Conservation (phyloP, 2,113 vertebrate genomes). For the Balaenoptera acutorostrata region DNA sequence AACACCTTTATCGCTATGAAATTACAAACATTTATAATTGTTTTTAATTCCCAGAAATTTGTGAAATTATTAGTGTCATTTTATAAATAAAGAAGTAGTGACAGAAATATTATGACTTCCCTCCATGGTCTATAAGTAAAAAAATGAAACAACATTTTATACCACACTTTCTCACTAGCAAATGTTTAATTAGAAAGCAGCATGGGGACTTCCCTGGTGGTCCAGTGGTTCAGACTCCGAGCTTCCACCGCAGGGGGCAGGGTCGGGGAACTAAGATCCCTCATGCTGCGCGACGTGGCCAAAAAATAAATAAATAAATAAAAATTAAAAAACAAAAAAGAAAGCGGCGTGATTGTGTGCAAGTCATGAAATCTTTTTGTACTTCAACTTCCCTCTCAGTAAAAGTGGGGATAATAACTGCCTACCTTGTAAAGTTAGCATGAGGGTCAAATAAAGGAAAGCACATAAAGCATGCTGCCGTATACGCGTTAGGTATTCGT, state of each 20-base stretch:
- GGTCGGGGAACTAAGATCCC: not conserved
- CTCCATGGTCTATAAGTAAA: not conserved
- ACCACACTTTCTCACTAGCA: not conserved
- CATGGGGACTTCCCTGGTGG: not conserved
- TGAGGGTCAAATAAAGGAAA: not conserved
- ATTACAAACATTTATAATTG: not conserved
- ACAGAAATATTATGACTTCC: not conserved
- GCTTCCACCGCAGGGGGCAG: not conserved
- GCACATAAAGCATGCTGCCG: not conserved
- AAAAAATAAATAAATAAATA: not conserved
- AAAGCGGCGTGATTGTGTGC: not conserved
- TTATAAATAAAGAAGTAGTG: not conserved
- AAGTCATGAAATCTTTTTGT: not conserved
- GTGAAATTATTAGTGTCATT: not conserved
- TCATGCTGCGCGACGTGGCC: accelerated
- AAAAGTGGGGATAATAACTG: not conserved
- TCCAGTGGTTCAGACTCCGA: not conserved
- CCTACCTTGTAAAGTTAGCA: not conserved
- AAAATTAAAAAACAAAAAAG: not conserved
- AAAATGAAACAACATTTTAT: not conserved
- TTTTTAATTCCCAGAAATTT: conserved; percentile 15
- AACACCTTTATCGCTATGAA: not conserved
- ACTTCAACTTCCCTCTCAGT: not conserved
- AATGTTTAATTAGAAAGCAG: not conserved
- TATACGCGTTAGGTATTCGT: accelerated